These are phyloP conservation scores for Paramormyrops hopkinsi DNA, from an alignment of 2,797 vertebrate species.

Conservation along the genomic window DNA sequence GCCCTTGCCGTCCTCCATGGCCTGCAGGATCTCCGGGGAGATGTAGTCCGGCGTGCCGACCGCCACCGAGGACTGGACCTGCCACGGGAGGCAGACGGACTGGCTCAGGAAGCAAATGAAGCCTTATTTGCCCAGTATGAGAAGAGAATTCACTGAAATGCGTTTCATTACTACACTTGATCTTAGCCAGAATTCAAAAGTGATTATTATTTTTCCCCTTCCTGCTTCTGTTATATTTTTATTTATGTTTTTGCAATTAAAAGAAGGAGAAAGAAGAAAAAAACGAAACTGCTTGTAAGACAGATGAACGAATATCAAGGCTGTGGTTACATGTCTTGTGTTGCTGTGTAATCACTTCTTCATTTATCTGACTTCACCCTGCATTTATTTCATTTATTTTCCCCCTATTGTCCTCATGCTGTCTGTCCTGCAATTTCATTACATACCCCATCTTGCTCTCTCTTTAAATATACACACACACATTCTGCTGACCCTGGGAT, in stretches of 20 bases:
- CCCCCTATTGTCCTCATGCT: neutral
- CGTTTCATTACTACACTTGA: neutral
- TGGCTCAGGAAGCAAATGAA: neutral
- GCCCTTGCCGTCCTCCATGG: constrained; percentile 98
- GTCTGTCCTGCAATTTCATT: neutral
- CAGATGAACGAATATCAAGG: neutral
- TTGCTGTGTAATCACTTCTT: neutral
- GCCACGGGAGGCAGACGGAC: neutral
- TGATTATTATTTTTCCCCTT: neutral
- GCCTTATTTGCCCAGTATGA: neutral
- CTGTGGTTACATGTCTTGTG: neutral
- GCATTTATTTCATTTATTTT: neutral
- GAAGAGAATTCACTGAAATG: neutral
- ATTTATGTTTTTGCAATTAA: neutral
- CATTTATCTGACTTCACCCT: neutral
- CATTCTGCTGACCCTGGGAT: neutral
- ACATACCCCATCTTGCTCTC: neutral
- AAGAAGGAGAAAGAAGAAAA: neutral
- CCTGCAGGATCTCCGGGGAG: constrained; percentile 96
- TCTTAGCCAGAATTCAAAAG: neutral
- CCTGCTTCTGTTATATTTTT: neutral
- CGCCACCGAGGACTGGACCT: constrained; percentile 97
- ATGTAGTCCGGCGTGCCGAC: constrained; percentile 98
- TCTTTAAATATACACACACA: neutral
- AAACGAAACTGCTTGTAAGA: neutral